Evolutionary conservation across 2,797 vertebrate species (phyloP).

Genomic region (Neosilurus hyrtlii): DNA sequence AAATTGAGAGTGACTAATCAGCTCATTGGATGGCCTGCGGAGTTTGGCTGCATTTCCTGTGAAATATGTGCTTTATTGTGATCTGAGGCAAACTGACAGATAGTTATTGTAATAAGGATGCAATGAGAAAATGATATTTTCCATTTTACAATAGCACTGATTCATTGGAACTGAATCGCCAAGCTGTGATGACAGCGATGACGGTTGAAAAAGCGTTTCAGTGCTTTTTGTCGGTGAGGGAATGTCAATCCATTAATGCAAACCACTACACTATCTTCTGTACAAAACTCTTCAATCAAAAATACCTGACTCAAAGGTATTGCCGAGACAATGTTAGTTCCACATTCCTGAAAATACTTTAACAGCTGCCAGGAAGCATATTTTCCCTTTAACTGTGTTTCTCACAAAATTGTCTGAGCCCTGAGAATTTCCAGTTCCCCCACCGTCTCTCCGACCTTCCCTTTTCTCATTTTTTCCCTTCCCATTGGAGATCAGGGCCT

Average conservation of each 20-base stretch:
- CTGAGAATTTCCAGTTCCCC: constrained; percentile 27
- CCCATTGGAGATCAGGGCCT: not conserved
- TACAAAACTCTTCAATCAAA: not conserved
- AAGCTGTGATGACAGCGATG: not conserved
- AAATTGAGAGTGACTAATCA: constrained; percentile 45
- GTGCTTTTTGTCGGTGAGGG: not conserved
- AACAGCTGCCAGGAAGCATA: not conserved
- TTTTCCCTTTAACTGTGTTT: constrained; percentile 22
- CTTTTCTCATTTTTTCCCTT: not conserved
- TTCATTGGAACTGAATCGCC: not conserved
- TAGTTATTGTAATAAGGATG: not conserved
- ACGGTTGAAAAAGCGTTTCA: not conserved
- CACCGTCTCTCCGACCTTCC: constrained; percentile 16
- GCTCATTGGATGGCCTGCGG: constrained; percentile 27
- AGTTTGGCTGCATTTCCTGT: constrained; percentile 20
- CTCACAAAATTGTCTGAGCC: constrained; percentile 1
- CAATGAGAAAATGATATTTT: not conserved
- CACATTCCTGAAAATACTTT: constrained; percentile 18
- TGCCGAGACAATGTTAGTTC: not conserved
- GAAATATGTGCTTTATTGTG: constrained; percentile 20
- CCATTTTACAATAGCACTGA: not conserved
- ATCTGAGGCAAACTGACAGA: not conserved
- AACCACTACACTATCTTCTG: not conserved
- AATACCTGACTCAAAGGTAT: not conserved
- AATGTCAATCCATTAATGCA: not conserved